Evolutionary conservation across 2,113 vertebrate species (phyloP).

Genomic region (Plecotus auritus): DNA sequence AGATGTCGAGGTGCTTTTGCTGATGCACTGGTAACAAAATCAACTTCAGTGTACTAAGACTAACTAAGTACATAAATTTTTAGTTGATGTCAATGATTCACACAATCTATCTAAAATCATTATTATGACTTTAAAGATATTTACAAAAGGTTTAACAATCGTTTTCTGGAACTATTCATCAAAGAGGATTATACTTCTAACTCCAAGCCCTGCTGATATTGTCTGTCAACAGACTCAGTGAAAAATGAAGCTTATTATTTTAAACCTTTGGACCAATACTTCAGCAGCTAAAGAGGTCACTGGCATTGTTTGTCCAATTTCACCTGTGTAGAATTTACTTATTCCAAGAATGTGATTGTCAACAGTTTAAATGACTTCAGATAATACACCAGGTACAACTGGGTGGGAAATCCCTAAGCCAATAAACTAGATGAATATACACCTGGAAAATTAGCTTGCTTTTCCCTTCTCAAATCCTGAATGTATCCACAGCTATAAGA

Average conservation of each 20-base stretch:
- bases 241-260: conserved; percentile 36
- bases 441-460: background rate
- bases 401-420: background rate
- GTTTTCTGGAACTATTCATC: conserved; percentile 37
- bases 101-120: background rate
- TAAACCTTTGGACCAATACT: background rate
- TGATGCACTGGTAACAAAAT: background rate
- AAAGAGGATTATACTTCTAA: conserved; percentile 35
- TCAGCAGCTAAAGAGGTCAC: conserved; percentile 4
- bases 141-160: conserved; percentile 36
- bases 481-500: background rate
- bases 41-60: background rate
- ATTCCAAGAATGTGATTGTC: conserved; percentile 32
- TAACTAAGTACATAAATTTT: background rate
- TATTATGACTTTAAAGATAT: background rate
- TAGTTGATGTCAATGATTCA: background rate
- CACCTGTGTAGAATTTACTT: conserved; percentile 31
- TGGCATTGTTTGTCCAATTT: conserved; percentile 16
- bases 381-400: background rate
- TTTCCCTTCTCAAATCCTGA: background rate
- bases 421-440: background rate
- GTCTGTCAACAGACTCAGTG: conserved; percentile 35
- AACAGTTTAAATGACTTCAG: conserved; percentile 1
- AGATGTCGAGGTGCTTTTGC: background rate
- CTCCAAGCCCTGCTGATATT: background rate